Base-by-base conservation (phyloP, 1,140 invertebrate species). In the Cepaea nemoralis region DNA sequence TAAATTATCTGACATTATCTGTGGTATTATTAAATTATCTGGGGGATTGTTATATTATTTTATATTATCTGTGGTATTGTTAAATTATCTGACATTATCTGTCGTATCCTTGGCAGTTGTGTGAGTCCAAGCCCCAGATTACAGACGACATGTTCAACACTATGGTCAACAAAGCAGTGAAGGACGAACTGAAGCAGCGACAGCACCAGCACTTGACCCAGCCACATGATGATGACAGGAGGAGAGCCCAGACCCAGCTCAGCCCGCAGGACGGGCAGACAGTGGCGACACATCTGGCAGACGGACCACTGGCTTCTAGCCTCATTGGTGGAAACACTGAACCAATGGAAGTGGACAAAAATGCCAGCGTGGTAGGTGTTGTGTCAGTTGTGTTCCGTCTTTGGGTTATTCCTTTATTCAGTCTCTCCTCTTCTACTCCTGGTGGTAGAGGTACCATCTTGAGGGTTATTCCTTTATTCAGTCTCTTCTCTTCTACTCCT, bases 141-240 rank as follows among this genome's bases (percentile, higher is more conserved):
- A 96, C 97, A 87, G 96, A 97, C 74, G 96, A 97, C 0, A 95
- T 95, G 70, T 98, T 97, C 90, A 94, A 95, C 84, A 95, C 95
- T 86, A 96, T 99, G 95, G 95, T 99, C 2, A 95, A 97, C 80
- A 94, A 94, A 37, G 96, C 96, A 84, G 94, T 95, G 84, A 96
- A 97, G 83, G 91, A 95, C 71, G 78, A 80, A 31, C 10, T 73
- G 33, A 70, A 48, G 24, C 90, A 96, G 70, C 94, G 86, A 82
- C 83, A 87, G 82, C 88, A 87, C 71, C 90, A 87, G 90, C 92
- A 84, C 88, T 91, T 84, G 90, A 89, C 73, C 10, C 77, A 79
- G 66, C 63, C 42, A 27, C 67, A 80, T 16, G 67, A 80, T 59
- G 67, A 80, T 39, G 67, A 80, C 67, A 48, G 69, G 19, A 70